phyloP scores from a whole-genome alignment of 2,113 vertebrate species.

The Balaeniceps rex region DNA sequence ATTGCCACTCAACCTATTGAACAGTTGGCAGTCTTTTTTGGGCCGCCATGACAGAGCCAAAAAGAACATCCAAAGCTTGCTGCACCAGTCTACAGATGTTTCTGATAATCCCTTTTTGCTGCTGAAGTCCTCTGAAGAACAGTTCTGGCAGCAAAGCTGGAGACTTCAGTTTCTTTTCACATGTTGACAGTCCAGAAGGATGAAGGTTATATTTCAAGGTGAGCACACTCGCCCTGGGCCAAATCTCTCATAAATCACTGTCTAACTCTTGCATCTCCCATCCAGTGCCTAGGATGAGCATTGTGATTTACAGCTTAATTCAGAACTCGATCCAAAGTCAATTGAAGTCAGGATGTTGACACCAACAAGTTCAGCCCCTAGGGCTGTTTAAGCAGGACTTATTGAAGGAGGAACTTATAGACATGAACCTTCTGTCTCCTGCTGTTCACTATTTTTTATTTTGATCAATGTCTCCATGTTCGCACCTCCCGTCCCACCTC shows the following conservation, averaged over 20 bases:
- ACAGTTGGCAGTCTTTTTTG: not conserved
- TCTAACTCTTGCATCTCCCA: not conserved
- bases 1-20: not conserved
- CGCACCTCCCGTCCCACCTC: not conserved
- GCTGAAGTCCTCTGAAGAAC: not conserved
- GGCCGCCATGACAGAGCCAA: not conserved
- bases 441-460: not conserved
- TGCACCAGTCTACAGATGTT: not conserved
- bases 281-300: not conserved
- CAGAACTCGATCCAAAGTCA: not conserved
- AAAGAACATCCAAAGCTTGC: not conserved
- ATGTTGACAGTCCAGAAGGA: not conserved
- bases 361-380: not conserved
- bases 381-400: not conserved
- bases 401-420: not conserved
- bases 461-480: not conserved
- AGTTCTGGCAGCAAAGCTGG: not conserved
- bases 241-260: constrained; percentile 52
- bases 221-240: not conserved
- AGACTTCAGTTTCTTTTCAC: not conserved
- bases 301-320: constrained; percentile 51
- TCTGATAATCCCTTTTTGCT: not conserved
- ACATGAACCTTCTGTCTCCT: not conserved
- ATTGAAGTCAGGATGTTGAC: constrained; percentile 30
- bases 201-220: constrained; percentile 24